A percentile compares a stretch with the other conserved stretches of the same genome.
Conservation (phyloP, 2,888 invertebrate genomes). For the Mechanitis messenoides region DNA sequence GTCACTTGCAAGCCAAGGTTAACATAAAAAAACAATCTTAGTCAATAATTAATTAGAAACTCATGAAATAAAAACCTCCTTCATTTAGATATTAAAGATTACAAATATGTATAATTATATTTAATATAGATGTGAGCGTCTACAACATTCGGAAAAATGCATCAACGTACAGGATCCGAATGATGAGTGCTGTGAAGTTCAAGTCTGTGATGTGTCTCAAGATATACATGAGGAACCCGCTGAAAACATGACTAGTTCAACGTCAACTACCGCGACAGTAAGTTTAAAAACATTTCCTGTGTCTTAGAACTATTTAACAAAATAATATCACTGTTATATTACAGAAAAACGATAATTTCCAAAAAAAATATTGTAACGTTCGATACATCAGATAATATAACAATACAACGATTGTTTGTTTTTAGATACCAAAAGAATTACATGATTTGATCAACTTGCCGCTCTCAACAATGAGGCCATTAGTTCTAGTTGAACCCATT, state of each 20-base stretch:
- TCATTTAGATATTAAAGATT: not conserved
- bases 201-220: slow-evolving; percentile 89
- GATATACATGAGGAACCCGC: slow-evolving; percentile 81
- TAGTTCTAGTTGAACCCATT: slow-evolving; percentile 61
- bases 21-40: not conserved
- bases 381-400: slow-evolving; percentile 5
- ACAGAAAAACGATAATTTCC: too few species aligned
- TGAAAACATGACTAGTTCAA: slow-evolving; percentile 49
- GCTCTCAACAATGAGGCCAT: slow-evolving; percentile 41
- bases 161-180: slow-evolving; percentile 88
- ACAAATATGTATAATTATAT: not conserved
- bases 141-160: slow-evolving; percentile 81
- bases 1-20: slow-evolving; percentile 84
- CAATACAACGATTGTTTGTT: slow-evolving; percentile 11
- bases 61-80: not conserved
- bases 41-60: not conserved
- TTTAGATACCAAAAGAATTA: slow-evolving; percentile 35
- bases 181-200: slow-evolving; percentile 89
- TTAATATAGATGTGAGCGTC: slow-evolving; percentile 75
- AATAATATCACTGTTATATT: too few species aligned
- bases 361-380: not conserved
- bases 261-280: slow-evolving; percentile 31
- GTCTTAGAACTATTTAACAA: too few species aligned
- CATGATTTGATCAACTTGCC: slow-evolving; percentile 37
- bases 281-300: not conserved